A percentile compares a stretch with the other conserved stretches of the same genome.
phyloP scores from a whole-genome alignment of 2,113 vertebrate species.

The Tragelaphus imberbis region DNA sequence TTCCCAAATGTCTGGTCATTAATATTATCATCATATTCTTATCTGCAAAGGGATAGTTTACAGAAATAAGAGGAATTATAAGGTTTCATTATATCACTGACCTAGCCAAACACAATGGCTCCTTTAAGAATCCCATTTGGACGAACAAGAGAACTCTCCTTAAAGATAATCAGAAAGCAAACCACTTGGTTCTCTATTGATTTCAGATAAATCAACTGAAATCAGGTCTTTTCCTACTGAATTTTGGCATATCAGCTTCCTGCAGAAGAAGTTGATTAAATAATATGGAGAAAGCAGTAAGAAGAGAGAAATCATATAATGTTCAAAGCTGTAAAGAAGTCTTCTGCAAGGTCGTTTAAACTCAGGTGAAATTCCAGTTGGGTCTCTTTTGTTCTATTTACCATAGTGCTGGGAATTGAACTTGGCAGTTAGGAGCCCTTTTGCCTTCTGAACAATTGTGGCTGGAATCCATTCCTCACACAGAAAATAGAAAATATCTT shows the following conservation, averaged over 20 bases:
- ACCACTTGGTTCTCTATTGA: not conserved
- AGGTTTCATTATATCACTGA: not conserved
- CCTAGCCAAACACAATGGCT: not conserved
- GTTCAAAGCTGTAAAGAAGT: not conserved
- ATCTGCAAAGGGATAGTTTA: not conserved
- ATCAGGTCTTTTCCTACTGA: not conserved
- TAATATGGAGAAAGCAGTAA: conserved; percentile 35
- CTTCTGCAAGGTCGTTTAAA: not conserved
- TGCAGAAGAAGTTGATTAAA: conserved; percentile 47
- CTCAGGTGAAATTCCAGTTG: conserved; percentile 38
- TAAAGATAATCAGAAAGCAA: conserved; percentile 4
- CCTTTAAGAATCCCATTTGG: conserved; percentile 5
- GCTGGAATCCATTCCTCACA: conserved; percentile 28
- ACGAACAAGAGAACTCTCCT: not conserved
- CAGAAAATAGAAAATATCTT: conserved; percentile 27
- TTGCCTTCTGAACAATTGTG: conserved; percentile 11
- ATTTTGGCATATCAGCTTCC: conserved; percentile 27
- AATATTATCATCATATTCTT: not conserved
- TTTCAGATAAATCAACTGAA: conserved; percentile 36
- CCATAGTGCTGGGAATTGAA: conserved; percentile 14
- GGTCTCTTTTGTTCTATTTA: conserved; percentile 43
- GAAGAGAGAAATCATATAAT: not conserved
- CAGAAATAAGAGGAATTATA: not conserved
- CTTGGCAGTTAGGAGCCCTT: conserved; percentile 12
- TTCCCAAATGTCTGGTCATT: not conserved